Conservation (phyloP, 2,113 vertebrate species). For the Hyaena hyaena region DNA sequence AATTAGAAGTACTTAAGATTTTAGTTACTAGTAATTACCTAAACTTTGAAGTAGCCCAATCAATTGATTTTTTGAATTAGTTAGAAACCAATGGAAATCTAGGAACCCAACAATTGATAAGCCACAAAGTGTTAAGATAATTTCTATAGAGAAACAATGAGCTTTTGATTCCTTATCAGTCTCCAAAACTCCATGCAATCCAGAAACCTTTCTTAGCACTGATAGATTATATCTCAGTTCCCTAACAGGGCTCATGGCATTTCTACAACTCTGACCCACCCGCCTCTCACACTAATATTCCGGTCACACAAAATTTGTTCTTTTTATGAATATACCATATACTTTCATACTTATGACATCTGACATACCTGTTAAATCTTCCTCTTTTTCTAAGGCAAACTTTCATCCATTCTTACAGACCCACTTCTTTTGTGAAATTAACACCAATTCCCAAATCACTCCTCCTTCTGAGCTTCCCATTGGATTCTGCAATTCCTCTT, state of each 20-base stretch:
- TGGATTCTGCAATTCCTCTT: not conserved
- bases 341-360: not conserved
- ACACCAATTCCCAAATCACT: not conserved
- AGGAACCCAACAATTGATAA: not conserved
- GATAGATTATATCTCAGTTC: not conserved
- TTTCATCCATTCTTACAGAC: not conserved
- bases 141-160: not conserved
- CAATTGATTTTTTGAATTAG: conserved; percentile 20
- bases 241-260: not conserved
- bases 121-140: not conserved
- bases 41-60: not conserved
- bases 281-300: not conserved
- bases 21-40: not conserved
- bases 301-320: not conserved
- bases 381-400: not conserved
- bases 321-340: not conserved
- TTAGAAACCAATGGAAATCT: conserved; percentile 41
- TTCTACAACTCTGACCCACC: not conserved
- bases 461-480: not conserved
- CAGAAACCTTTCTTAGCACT: not conserved
- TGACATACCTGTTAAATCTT: not conserved
- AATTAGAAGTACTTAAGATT: conserved; percentile 7
- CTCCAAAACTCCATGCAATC: not conserved
- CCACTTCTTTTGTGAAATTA: not conserved
- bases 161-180: not conserved